A percentile compares a stretch with the other conserved stretches of the same genome.
These are phyloP conservation scores for Bombylius discolor DNA, from an alignment of 2,888 invertebrate species.

Conservation along the genomic window DNA sequence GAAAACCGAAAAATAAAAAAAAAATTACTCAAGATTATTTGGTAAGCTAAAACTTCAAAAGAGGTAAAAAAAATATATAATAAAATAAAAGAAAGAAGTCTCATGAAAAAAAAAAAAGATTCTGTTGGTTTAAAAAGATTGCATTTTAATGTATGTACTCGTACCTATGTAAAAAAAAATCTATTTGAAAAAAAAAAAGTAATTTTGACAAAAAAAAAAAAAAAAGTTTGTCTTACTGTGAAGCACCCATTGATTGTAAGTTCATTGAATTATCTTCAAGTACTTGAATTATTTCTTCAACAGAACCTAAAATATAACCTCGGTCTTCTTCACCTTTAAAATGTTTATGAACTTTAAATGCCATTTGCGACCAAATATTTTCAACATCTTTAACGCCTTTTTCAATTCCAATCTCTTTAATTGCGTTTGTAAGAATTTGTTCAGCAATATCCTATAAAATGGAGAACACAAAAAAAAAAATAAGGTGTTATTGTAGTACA, in stretches of 20 bases:
- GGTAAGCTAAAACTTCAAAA: too few relatives aligned
- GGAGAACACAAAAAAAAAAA: not conserved
- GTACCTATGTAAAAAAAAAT: too few relatives aligned
- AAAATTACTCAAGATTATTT: too few relatives aligned
- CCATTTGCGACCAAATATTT: slow-evolving; percentile 55
- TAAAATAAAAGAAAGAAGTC: not conserved
- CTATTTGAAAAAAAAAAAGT: too few relatives aligned
- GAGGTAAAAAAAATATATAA: too few relatives aligned
- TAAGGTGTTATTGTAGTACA: too few relatives aligned
- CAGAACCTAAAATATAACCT: slow-evolving; percentile 59
- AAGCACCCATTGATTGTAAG: slow-evolving; percentile 81
- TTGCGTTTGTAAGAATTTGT: slow-evolving; percentile 75
- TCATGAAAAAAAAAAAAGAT: not conserved
- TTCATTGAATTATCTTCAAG: slow-evolving; percentile 84
- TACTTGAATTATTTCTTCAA: slow-evolving; percentile 68
- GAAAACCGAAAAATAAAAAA: too few relatives aligned
- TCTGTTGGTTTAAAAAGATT: not conserved
- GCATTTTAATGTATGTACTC: not conserved
- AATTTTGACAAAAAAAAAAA: not conserved
- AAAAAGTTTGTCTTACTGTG: slow-evolving; percentile 43
- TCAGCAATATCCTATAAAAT: slow-evolving; percentile 51
- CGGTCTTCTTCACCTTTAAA: slow-evolving; percentile 63
- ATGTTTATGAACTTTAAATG: slow-evolving; percentile 53
- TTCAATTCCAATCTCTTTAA: slow-evolving; percentile 85
- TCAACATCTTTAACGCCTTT: slow-evolving; percentile 72